These are phyloP conservation scores for Samia ricini DNA, from an alignment of 1,140 invertebrate genomes.

Conservation along the genomic window DNA sequence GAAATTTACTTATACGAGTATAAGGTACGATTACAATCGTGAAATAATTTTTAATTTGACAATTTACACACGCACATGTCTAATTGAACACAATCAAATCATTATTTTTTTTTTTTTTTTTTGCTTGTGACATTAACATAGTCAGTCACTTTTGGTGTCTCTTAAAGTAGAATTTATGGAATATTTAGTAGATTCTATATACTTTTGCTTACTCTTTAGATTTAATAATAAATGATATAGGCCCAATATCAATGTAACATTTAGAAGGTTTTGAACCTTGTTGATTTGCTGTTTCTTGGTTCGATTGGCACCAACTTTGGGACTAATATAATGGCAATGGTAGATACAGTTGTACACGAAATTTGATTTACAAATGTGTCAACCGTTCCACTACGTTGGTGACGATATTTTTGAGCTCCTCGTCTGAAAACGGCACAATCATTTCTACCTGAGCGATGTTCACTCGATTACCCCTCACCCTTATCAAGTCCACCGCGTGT, in stretches of 20 bases:
- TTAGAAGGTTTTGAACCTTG: too few species aligned
- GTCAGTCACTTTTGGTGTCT: background rate
- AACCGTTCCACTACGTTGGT: background rate
- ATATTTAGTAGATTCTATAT: background rate
- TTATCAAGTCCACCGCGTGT: background rate
- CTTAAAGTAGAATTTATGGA: background rate
- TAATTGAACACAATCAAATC: background rate
- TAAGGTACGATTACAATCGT: background rate
- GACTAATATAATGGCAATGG: background rate
- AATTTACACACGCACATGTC: background rate
- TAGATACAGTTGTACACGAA: background rate
- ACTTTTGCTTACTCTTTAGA: background rate
- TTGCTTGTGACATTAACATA: background rate
- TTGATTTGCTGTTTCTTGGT: too few species aligned
- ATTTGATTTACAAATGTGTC: background rate
- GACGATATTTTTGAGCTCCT: background rate
- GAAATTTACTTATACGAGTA: background rate
- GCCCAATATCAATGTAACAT: background rate
- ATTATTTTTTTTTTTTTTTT: too few species aligned
- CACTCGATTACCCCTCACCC: background rate
- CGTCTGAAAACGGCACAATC: background rate
- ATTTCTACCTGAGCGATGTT: background rate
- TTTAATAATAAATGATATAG: background rate
- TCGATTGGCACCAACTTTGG: too few species aligned
- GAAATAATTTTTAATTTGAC: background rate